Conservation (phyloP, 2,113 vertebrate species). For the Ariopsis seemanni region DNA sequence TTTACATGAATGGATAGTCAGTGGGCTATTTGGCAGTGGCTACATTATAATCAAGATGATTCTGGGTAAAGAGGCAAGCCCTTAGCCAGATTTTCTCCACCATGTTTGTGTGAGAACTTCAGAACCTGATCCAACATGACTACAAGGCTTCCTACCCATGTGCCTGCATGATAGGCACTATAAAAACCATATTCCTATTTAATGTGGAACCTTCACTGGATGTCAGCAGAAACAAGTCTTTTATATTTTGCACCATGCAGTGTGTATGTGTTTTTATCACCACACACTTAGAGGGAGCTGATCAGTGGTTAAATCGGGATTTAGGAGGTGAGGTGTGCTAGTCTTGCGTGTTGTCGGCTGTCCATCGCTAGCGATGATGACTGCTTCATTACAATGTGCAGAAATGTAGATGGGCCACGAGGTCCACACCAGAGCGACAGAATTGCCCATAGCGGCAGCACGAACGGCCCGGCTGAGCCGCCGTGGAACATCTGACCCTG, state of each 20-base stretch:
- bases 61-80: neutral
- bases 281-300: neutral
- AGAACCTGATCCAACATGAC: slow-evolving; percentile 21
- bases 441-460: no score
- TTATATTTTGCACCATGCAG: slow-evolving; percentile 12
- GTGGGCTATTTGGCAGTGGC: neutral
- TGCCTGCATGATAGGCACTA: slow-evolving; percentile 14
- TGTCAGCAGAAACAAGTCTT: slow-evolving; percentile 25
- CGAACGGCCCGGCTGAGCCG: no score
- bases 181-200: slow-evolving; percentile 37
- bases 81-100: neutral
- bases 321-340: neutral
- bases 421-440: no score
- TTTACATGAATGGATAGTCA: slow-evolving; percentile 3
- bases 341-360: neutral
- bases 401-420: no score
- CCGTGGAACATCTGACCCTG: no score
- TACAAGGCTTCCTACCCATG: slow-evolving; percentile 16
- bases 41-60: slow-evolving; percentile 1
- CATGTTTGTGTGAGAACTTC: neutral
- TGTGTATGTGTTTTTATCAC: slow-evolving; percentile 26
- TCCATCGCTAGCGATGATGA: no score
- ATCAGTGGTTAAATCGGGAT: neutral
- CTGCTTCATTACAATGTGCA: no score
- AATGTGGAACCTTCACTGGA: slow-evolving; percentile 34